phyloP scores from a whole-genome alignment of 2,113 vertebrate genomes.

The Hyperopisus bebe region DNA sequence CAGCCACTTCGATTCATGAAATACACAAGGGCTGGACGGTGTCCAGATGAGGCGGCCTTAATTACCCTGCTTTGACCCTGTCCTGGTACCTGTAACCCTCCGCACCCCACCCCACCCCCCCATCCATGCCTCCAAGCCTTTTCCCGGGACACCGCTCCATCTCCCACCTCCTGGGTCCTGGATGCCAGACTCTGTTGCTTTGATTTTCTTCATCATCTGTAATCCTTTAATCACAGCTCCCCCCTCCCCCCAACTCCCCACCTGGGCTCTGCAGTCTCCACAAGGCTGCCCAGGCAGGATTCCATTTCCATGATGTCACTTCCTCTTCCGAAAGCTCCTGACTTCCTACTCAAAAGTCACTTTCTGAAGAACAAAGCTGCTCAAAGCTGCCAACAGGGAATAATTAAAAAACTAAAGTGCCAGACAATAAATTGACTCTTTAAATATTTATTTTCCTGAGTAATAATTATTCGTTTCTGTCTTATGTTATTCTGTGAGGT shows the following conservation, averaged over 20 bases:
- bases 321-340: slow-evolving; percentile 17
- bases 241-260: slow-evolving; percentile 9
- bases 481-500: neutral
- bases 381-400: slow-evolving; percentile 13
- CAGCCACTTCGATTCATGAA: slow-evolving; percentile 37
- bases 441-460: neutral
- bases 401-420: slow-evolving; percentile 7
- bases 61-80: slow-evolving; percentile 24
- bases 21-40: slow-evolving; percentile 29
- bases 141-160: neutral
- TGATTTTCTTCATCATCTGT: slow-evolving; percentile 46
- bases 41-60: slow-evolving; percentile 32
- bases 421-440: slow-evolving; percentile 18
- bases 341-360: neutral
- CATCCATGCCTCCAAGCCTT: neutral
- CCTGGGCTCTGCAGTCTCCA: slow-evolving; percentile 38
- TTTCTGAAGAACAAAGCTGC: neutral
- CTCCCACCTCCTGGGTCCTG: neutral
- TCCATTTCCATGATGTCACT: slow-evolving; percentile 59
- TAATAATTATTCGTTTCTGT: neutral
- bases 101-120: neutral
- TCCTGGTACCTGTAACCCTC: slow-evolving; percentile 28
- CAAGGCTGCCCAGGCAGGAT: slow-evolving; percentile 33
- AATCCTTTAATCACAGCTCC: slow-evolving; percentile 47
- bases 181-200: slow-evolving; percentile 27